Evolutionary conservation across 2,888 invertebrate species (phyloP).

Genomic region (Argynnis bischoffii): DNA sequence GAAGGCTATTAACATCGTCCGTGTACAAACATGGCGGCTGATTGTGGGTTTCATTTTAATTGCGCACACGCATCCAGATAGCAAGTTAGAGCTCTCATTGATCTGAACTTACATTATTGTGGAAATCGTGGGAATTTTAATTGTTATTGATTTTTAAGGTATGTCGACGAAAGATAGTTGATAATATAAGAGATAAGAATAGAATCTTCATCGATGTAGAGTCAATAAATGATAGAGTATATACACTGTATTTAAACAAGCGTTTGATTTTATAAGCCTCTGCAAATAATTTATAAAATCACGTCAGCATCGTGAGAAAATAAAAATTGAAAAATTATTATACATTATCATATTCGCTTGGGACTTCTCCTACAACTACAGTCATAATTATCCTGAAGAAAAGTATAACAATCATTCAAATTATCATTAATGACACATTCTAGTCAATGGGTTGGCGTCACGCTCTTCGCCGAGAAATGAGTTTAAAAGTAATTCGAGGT

Average conservation of each 20-base stretch:
- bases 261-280: not conserved
- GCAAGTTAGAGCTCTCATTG: conserved; percentile 70
- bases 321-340: not conserved
- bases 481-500: conserved; percentile 80
- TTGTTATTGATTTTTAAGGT: conserved; percentile 68
- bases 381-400: conserved; percentile 37
- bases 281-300: not conserved
- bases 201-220: conserved; percentile 16
- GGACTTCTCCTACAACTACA: not conserved
- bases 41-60: conserved; percentile 82
- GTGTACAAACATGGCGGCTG: conserved; percentile 82
- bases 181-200: conserved; percentile 32
- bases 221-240: conserved; percentile 3
- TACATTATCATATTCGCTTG: not conserved
- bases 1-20: conserved; percentile 80
- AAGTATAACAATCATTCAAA: conserved; percentile 67
- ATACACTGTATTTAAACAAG: conserved; percentile 6
- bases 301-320: not conserved
- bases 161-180: conserved; percentile 41
- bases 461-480: conserved; percentile 73
- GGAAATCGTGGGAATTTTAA: conserved; percentile 73
- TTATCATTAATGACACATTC: conserved; percentile 80
- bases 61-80: conserved; percentile 80
- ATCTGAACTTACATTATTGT: conserved; percentile 61
- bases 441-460: conserved; percentile 71